These are phyloP conservation scores for Barypeithes pellucidus DNA, from an alignment of 2,888 invertebrate genomes.

Conservation along the genomic window DNA sequence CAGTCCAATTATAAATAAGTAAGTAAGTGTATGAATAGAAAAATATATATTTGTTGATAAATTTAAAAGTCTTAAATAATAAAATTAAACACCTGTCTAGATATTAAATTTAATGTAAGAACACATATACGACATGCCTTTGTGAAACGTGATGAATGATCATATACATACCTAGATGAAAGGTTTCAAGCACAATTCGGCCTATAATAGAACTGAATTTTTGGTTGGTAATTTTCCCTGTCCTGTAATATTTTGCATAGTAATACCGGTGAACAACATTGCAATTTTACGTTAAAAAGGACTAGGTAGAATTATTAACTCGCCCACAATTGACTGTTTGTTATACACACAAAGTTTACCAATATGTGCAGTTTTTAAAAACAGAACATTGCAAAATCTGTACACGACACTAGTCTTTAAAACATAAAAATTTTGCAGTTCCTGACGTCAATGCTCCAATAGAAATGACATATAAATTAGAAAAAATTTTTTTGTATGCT, in stretches of 20 bases:
- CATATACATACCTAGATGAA: background rate
- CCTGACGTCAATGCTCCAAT: background rate
- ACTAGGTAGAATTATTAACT: no score
- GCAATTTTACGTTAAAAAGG: background rate
- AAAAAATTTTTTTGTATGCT: no score
- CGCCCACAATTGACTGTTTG: no score
- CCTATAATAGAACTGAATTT: background rate
- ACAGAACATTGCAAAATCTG: conserved; percentile 3
- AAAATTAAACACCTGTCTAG: conserved; percentile 23
- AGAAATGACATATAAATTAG: background rate
- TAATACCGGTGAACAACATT: no score
- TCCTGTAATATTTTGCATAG: no score
- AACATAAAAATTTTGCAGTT: background rate
- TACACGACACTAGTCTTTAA: background rate
- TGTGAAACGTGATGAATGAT: conserved; percentile 3
- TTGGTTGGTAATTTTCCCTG: background rate
- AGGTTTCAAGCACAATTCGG: background rate
- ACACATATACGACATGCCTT: conserved; percentile 3
- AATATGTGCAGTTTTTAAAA: conserved; percentile 1
- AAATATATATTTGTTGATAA: conserved; percentile 9
- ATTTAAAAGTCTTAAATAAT: conserved; percentile 2
- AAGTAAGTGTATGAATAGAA: background rate
- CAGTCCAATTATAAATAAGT: no score
- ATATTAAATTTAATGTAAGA: conserved; percentile 8
- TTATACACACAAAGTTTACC: background rate